Evolutionary conservation across 2,113 vertebrate species (phyloP).

Genomic region (Cepphus grylle): DNA sequence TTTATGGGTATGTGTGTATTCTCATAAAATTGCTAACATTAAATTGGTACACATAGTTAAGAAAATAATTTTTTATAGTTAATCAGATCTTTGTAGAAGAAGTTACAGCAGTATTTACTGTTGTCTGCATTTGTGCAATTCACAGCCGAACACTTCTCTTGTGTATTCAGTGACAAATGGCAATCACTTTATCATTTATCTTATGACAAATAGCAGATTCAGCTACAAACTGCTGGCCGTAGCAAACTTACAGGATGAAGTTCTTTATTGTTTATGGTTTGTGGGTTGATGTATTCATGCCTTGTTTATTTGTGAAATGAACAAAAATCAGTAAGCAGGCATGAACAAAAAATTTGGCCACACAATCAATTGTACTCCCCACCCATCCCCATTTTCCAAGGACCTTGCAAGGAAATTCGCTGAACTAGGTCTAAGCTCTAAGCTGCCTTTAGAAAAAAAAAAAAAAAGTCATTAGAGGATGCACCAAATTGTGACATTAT

Average conservation of each 20-base stretch:
- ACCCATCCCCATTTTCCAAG: slow-evolving; percentile 71
- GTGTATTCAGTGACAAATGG: slow-evolving; percentile 85
- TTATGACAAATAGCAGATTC: slow-evolving; percentile 89
- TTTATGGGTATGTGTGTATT: slow-evolving; percentile 18
- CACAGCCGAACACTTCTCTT: slow-evolving; percentile 80
- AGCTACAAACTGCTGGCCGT: slow-evolving; percentile 85
- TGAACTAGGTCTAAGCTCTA: slow-evolving; percentile 81
- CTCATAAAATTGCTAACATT: slow-evolving; percentile 44
- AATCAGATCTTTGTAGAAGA: slow-evolving; percentile 42
- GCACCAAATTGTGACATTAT: slow-evolving; percentile 83
- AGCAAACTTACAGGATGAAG: slow-evolving; percentile 89
- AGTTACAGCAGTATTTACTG: slow-evolving; percentile 72
- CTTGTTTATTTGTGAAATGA: slow-evolving; percentile 90
- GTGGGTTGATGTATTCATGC: slow-evolving; percentile 88
- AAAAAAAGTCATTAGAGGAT: slow-evolving; percentile 79
- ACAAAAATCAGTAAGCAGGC: slow-evolving; percentile 86
- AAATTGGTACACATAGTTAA: slow-evolving; percentile 45
- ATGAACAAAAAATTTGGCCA: slow-evolving; percentile 81
- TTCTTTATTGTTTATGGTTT: slow-evolving; percentile 90
- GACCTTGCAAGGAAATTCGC: slow-evolving; percentile 79
- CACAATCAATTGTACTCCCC: slow-evolving; percentile 74
- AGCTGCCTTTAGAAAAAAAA: slow-evolving; percentile 66
- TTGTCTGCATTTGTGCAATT: slow-evolving; percentile 72
- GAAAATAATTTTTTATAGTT: slow-evolving; percentile 43
- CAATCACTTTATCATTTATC: slow-evolving; percentile 88